Conservation (phyloP, 2,113 vertebrate genomes). For the Crotophaga sulcirostris region DNA sequence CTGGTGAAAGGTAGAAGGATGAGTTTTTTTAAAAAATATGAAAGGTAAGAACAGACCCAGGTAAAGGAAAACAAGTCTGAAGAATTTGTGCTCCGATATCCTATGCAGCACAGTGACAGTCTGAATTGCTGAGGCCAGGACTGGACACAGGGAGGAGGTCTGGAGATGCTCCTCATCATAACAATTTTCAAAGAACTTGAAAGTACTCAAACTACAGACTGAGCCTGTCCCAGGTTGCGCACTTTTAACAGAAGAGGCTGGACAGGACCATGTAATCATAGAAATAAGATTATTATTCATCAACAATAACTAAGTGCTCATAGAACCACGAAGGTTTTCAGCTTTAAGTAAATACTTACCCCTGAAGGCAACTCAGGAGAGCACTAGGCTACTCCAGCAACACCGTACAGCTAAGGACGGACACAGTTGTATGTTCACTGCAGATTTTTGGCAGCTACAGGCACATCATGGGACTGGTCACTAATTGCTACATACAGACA, state of each 20-base stretch:
- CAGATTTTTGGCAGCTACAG: not conserved
- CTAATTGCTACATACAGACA: not conserved
- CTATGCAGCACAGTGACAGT: accelerated
- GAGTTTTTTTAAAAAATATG: not conserved
- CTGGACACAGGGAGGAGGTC: not conserved
- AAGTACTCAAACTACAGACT: not conserved
- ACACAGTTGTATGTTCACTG: not conserved
- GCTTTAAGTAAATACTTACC: not conserved
- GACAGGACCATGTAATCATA: not conserved
- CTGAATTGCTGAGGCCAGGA: not conserved
- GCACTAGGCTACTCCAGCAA: not conserved
- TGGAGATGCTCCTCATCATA: not conserved
- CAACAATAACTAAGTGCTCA: not conserved
- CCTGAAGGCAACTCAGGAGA: not conserved
- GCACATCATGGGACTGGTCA: not conserved
- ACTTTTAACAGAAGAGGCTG: not conserved
- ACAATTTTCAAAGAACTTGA: not conserved
- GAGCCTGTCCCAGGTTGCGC: not conserved
- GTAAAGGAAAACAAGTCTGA: not conserved
- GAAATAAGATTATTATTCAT: not conserved
- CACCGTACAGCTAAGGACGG: not conserved
- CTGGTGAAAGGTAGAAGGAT: not conserved
- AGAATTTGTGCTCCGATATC: not conserved
- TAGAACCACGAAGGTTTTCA: not conserved
- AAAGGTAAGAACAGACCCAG: not conserved